Base-by-base conservation (phyloP, 2,888 invertebrate genomes). In the Epinotia ramella region DNA sequence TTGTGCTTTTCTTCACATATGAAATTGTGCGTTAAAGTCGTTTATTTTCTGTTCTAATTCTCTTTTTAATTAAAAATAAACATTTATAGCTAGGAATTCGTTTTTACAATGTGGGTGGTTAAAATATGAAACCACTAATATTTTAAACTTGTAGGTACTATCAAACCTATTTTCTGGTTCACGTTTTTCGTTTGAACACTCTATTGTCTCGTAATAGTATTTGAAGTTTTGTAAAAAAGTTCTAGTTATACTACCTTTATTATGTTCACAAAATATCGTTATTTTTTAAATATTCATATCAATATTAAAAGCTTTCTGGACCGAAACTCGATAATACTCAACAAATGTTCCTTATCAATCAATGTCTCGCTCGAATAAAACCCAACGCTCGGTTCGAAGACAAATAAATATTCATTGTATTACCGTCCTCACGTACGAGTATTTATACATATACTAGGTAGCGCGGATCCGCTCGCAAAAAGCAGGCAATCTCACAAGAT, bases 261-360 rank as follows among this genome's bases (percentile, higher is more conserved):
- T 13, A 33, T 13, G 4, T 13, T 49, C 0, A 49, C 49, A 13
- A n/a, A 16, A 16, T 16, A 16, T 16, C 5, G 16, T 16, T 49
- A 33, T 6, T 16, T 49, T 49, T 49, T 16, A 6, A 49, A 49
- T 49, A 49, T n/a, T 49, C 16, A 6, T 49, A 49, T 16, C 4
- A 5, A 49, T 18, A 24, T 60, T n/a, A n/a, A 49, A 71, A 18
- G 49, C 18, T 53, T 44, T 56, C 53, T 33, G 60, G 49, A 40
- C 66, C 40, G 49, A 16, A 20, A 49, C 18, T 33, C 66, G 59
- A 60, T 67, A 66, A 67, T 40, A 67, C 73, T 73, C 66, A 46
- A 73, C 53, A 60, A 60, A 60, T 33, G 46, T 18, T n/a, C n/a
- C 20, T n/a, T 9, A 73, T 73, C 49, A 40, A 67, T 73, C 73